Evolutionary conservation across 37 sponge, comb jelly and placozoan species (phyloP).

Genomic region (Ephydatia muelleri): DNA sequence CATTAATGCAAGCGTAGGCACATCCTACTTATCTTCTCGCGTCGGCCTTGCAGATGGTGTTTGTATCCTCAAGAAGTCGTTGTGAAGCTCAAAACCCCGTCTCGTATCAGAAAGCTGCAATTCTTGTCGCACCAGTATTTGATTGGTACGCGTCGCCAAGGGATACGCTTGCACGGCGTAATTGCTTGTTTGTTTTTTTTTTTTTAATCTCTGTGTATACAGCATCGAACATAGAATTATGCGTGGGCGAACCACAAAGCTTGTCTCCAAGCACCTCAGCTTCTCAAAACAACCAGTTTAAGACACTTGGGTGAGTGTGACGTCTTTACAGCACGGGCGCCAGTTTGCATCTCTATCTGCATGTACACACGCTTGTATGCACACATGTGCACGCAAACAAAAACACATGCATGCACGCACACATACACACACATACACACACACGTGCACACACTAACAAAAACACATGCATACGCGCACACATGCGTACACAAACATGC

Average conservation of each 20-base stretch:
- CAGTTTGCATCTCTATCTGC: too few relatives aligned
- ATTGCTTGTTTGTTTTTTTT: neutral
- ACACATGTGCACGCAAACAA: too few relatives aligned
- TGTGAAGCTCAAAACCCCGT: conserved; percentile 28
- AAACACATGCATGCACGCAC: too few relatives aligned
- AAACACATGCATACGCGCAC: too few relatives aligned
- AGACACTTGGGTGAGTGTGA: conserved; percentile 32
- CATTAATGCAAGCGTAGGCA: neutral
- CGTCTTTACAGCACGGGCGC: too few relatives aligned
- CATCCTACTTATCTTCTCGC: neutral
- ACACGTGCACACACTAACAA: too few relatives aligned
- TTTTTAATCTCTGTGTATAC: neutral
- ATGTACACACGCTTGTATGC: too few relatives aligned
- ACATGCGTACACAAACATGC: too few relatives aligned
- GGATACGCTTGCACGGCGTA: neutral
- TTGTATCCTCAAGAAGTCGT: conserved; percentile 82
- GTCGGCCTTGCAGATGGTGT: conserved; percentile 65
- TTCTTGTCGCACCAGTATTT: conserved; percentile 84
- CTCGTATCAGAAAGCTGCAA: conserved; percentile 66
- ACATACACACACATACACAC: too few relatives aligned
- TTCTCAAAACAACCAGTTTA: conserved; percentile 15
- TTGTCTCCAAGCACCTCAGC: neutral
- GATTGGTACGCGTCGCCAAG: conserved; percentile 44
- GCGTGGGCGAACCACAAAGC: conserved; percentile 6
- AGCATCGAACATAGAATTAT: conserved; percentile 58